Evolutionary conservation across 2,797 vertebrate genomes (phyloP), one percentile per base, ranked within the genome.

Genomic region (Mastacembelus armatus): DNA sequence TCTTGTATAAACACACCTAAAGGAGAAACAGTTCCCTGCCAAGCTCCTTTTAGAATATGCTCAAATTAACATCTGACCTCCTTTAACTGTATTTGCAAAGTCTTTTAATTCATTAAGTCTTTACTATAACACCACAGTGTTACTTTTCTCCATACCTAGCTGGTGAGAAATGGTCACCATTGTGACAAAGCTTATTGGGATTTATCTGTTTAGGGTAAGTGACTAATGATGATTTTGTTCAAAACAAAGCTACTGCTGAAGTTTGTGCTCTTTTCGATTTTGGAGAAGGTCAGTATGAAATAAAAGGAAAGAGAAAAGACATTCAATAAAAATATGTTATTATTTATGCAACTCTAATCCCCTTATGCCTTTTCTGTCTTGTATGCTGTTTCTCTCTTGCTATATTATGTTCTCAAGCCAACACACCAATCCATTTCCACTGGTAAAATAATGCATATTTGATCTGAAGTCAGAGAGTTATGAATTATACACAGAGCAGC

Each of bases 401-500:
- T 57, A 22, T 57, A 35, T 44, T 26, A 30, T 16, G 48, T 27
- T 35, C 29, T 43, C 24, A 30, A 11, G 14, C 47, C 71, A 47
- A 59, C 18, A 43, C 36, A 62, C 8, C 4, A 18, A 32, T 72
- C 43, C 49, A 72, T 44, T 75, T 78, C 56, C 48, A 54, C 51
- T 58, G 71, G 67, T 66, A 58, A 74, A 75, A 80, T 80, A 75
- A 84, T 86, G 66, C 80, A 87, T 87, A 80, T 89, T 87, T 85
- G 63, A 87, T 85, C 78, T 80, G 50, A 80, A 77, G 84, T 69
- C 67, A 52, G 56, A 47, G 60, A 77, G 72, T 62, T 80, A 88
- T 88, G 57, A 91, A 91, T 90, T 79, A 91, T 88, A 85, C 60
- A 89, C 51, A 63, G 33, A 42, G 61, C 36, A 63, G 75, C 66